Percentiles rank a stretch among this genome's conserved stretches.
phyloP scores from a whole-genome alignment of 2,113 vertebrate species.

The Chauna torquata region DNA sequence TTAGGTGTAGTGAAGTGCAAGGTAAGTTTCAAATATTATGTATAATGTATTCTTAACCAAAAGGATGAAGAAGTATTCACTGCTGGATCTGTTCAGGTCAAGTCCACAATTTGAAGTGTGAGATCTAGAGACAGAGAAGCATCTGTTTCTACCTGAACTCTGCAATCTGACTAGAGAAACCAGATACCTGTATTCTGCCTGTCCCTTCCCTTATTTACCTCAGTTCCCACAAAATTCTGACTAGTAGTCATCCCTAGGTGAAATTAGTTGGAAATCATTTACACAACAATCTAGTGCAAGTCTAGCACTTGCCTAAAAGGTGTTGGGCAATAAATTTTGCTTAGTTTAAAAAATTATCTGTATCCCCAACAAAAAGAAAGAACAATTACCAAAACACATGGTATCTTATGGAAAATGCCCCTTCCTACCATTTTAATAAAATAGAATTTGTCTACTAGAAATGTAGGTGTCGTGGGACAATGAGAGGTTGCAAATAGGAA shows the following conservation, averaged over 20 bases:
- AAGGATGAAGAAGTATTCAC: neutral
- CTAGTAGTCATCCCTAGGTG: neutral
- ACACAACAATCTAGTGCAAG: neutral
- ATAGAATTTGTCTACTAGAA: neutral
- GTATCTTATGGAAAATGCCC: too few species aligned
- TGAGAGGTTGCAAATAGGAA: neutral
- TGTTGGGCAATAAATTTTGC: neutral
- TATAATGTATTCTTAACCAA: neutral
- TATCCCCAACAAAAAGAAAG: neutral
- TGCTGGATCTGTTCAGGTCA: neutral
- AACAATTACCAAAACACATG: neutral
- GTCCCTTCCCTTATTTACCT: neutral
- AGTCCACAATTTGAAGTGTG: neutral
- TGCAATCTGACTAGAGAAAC: neutral
- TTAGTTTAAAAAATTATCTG: neutral
- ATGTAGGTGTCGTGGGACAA: fast-evolving
- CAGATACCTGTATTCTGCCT: neutral
- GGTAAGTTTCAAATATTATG: neutral
- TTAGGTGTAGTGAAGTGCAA: neutral
- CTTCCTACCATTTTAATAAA: neutral
- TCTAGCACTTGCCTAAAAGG: neutral
- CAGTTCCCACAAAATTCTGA: neutral
- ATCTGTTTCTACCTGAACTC: neutral
- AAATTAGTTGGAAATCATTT: neutral
- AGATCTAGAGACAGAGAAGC: neutral